phyloP scores from a whole-genome alignment of 2,113 vertebrate genomes.

The Mus spicilegus region DNA sequence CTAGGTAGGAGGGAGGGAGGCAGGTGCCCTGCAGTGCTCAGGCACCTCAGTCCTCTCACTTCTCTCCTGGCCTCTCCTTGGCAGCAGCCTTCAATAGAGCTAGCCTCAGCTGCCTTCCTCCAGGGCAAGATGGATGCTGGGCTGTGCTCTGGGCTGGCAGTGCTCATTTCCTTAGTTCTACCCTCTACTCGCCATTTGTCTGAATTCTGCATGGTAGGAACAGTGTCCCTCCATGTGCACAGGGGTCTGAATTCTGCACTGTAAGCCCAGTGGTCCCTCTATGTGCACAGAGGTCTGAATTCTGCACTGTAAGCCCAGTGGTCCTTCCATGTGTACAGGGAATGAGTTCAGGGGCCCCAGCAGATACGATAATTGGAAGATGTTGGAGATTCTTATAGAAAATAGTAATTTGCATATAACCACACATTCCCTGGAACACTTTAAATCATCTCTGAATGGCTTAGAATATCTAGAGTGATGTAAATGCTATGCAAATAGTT shows the following conservation, averaged over 20 bases:
- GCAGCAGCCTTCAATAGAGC: background rate
- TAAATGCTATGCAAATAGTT: background rate
- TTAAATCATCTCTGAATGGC: background rate
- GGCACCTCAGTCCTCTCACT: fast-evolving
- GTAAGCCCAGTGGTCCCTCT: background rate
- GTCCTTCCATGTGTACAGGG: background rate
- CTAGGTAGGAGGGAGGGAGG: background rate
- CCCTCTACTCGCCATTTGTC: background rate
- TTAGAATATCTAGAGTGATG: background rate
- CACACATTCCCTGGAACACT: background rate
- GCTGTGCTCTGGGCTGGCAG: fast-evolving
- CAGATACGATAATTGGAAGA: background rate
- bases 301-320: background rate
- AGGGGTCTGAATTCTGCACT: background rate
- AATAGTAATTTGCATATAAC: background rate
- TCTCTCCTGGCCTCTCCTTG: background rate
- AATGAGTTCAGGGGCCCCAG: background rate
- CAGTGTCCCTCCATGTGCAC: no score
- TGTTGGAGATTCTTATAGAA: background rate
- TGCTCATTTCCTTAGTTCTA: background rate
- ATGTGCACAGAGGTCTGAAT: background rate
- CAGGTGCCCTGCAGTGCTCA: background rate
- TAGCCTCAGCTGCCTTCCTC: background rate
- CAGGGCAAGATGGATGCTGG: background rate
- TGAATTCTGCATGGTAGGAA: background rate